Base-by-base conservation (phyloP, 2,113 vertebrate species). In the Erpornis zantholeuca region DNA sequence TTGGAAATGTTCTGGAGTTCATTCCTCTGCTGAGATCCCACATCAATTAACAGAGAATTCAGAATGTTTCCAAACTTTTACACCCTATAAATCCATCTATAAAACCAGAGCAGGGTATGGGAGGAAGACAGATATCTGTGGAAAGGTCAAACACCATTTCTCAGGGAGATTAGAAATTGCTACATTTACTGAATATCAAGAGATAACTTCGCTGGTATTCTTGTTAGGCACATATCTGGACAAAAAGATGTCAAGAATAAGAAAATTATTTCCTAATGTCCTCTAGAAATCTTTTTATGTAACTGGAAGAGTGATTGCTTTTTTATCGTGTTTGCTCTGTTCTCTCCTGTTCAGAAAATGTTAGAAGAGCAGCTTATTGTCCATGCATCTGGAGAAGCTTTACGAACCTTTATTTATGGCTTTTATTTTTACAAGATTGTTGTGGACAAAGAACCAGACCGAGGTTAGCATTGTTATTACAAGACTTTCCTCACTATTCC, bases 351-450 rank as follows among this genome's bases (percentile, higher is more conserved):
- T 72, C 95, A 99, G 99, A 99, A 99, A 98, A 99, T 99, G 99
- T 97, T 99, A 88, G 99, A 99, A 63, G 99, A 99, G 70, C 99
- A 99, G 64, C 97, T 99, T 94, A 99, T 99, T 86, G 94, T 97
- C 7, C 99, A 99, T 4, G 99, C 99, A 3, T 99, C 99, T 33
- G 99, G 99, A 44, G 99, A 99, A 66, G 98, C 98, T 52, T 98
- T 99, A 98, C 98, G 99, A 68, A 99, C 98, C 42, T 99, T 99
- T 61, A 98, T 99, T 92, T 99, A 99, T 5, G 99, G 99, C 40
- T 99, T 99, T 98, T 99, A 99, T 97, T 99, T 99, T 97, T 99
- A 99, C 98, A 98, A 98, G 97, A 99, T 99, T 15, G 98, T 98
- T 9, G 96, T 97, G 65, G 99, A 99, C 93, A 99, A 98, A 88